Evolutionary conservation across 2,888 invertebrate species (phyloP).

Genomic region (Caenorhabditis macrosperma): DNA sequence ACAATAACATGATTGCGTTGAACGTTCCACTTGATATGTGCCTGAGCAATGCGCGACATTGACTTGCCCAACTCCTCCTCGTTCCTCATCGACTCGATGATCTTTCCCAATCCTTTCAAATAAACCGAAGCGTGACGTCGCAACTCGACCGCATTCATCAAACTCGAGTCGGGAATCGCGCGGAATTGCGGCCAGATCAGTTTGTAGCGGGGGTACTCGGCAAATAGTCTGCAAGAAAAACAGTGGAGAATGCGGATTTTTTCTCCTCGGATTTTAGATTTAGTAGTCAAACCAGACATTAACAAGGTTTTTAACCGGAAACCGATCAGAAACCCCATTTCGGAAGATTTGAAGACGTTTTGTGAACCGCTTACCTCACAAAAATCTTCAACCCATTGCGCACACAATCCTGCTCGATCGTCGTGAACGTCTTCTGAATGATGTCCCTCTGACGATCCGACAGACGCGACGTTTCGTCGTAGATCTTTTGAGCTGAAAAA

Average conservation of each 20-base stretch:
- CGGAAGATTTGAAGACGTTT: not conserved
- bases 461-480: slow-evolving; percentile 65
- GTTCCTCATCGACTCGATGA: slow-evolving; percentile 77
- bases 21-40: slow-evolving; percentile 78
- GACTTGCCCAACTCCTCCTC: slow-evolving; percentile 67
- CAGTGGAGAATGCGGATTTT: not conserved
- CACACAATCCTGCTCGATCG: slow-evolving; percentile 66
- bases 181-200: slow-evolving; percentile 78
- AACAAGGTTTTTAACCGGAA: too few species aligned
- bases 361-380: slow-evolving; percentile 58
- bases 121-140: slow-evolving; percentile 72
- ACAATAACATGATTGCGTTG: slow-evolving; percentile 75
- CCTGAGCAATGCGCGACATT: slow-evolving; percentile 72
- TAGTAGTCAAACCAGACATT: too few species aligned
- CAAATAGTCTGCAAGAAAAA: slow-evolving; percentile 71
- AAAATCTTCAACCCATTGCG: slow-evolving; percentile 69
- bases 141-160: slow-evolving; percentile 76
- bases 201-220: slow-evolving; percentile 77
- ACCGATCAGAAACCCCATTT: too few species aligned
- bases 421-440: slow-evolving; percentile 66
- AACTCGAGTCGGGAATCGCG: slow-evolving; percentile 75
- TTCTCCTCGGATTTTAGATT: not conserved
- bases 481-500: slow-evolving; percentile 64
- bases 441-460: slow-evolving; percentile 66
- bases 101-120: slow-evolving; percentile 72